These are phyloP conservation scores for Lipotes vexillifer DNA, from an alignment of 2,113 vertebrate genomes.

Conservation along the genomic window DNA sequence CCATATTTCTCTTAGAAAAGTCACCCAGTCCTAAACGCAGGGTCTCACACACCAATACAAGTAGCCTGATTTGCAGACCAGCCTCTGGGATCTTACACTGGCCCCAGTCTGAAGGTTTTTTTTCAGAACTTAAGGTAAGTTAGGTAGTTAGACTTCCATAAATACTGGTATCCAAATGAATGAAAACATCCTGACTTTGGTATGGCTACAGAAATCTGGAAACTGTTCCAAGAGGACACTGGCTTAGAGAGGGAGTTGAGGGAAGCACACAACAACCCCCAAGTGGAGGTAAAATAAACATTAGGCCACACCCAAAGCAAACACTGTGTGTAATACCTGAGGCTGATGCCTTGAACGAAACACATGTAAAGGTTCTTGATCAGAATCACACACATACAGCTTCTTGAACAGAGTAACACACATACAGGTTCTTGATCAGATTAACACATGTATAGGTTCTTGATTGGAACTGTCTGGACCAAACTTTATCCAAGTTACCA, in stretches of 20 bases:
- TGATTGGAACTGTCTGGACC: not conserved
- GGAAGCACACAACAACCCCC: not conserved
- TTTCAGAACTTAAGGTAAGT: not conserved
- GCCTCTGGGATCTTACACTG: not conserved
- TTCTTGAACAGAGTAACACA: not conserved
- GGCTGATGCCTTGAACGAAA: not conserved
- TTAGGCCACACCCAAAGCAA: not conserved
- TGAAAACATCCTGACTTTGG: constrained; percentile 34
- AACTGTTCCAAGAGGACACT: not conserved
- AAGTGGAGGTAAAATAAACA: not conserved
- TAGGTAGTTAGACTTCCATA: not conserved
- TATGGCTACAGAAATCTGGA: not conserved
- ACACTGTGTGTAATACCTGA: not conserved
- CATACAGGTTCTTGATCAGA: not conserved
- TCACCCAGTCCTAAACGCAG: not conserved
- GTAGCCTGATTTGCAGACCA: not conserved
- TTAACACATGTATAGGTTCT: not conserved
- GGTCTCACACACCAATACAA: not conserved
- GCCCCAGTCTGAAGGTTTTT: not conserved
- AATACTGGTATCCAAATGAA: constrained; percentile 9
- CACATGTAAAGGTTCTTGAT: not conserved
- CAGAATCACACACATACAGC: not conserved
- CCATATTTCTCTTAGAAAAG: constrained; percentile 40
- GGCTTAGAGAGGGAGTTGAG: not conserved
- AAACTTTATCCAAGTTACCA: not conserved